Evolutionary conservation across 2,797 vertebrate genomes (phyloP).

Genomic region (Mionectes olivaceus): DNA sequence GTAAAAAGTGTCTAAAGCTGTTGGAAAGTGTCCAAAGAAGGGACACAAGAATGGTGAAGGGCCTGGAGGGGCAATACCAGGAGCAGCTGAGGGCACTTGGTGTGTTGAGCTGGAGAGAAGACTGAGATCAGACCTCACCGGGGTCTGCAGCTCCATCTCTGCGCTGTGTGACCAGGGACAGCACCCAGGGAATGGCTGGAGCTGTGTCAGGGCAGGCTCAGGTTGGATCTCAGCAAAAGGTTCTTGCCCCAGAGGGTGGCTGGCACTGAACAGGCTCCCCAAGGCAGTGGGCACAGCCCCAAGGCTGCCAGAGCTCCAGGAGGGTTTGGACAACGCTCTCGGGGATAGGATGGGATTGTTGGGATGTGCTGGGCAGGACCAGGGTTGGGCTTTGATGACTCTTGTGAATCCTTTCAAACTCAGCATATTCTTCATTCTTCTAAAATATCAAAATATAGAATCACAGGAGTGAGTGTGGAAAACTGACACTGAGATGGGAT

Average conservation of each 20-base stretch:
- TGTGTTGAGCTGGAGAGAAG: background rate
- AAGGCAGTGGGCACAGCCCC: background rate
- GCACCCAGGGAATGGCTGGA: background rate
- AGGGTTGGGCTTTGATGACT: fast-evolving
- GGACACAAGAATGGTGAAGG: background rate
- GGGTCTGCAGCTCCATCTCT: background rate
- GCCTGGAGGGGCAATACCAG: background rate
- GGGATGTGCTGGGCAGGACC: background rate
- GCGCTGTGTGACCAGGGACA: background rate
- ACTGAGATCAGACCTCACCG: background rate
- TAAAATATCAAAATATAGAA: too few relatives aligned
- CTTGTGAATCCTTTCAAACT: fast-evolving
- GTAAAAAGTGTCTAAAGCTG: background rate
- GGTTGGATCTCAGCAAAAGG: background rate
- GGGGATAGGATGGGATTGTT: background rate
- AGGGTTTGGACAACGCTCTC: background rate
- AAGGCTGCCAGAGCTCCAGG: background rate
- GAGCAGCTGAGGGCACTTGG: background rate
- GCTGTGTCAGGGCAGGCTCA: background rate
- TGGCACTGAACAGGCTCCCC: background rate
- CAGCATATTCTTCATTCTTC: background rate
- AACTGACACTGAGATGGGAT: background rate
- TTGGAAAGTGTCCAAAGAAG: background rate
- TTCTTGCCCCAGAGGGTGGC: background rate
- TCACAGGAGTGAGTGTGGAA: background rate